Percentiles rank a stretch among this genome's conserved stretches.
Evolutionary conservation across 2,113 vertebrate species (phyloP).

Genomic region (Morphnarchus princeps): DNA sequence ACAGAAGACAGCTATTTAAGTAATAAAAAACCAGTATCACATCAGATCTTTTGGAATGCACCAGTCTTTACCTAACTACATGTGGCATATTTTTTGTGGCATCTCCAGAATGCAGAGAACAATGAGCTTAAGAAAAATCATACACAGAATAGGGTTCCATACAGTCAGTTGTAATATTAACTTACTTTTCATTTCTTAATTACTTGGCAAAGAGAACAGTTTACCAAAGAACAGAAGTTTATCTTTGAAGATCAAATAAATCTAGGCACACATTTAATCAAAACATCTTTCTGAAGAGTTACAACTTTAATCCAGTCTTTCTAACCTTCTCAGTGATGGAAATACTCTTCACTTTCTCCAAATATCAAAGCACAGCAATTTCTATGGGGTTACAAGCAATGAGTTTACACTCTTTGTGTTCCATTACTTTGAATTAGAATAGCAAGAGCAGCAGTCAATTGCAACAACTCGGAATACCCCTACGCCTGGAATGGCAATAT

Average conservation of each 20-base stretch:
- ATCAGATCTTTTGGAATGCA: not conserved
- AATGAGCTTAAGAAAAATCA: not conserved
- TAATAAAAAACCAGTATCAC: not conserved
- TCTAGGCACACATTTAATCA: not conserved
- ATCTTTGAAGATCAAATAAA: conserved; percentile 37
- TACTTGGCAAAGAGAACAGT: not conserved
- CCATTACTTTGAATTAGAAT: not conserved
- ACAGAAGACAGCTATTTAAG: not conserved
- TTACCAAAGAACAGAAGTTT: not conserved
- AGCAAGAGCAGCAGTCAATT: not conserved
- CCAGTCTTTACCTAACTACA: not conserved
- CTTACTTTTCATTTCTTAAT: conserved; percentile 7
- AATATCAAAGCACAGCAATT: conserved; percentile 40
- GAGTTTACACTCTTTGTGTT: not conserved
- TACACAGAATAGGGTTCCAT: not conserved
- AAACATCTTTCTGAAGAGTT: conserved; percentile 32
- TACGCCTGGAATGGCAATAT: not conserved
- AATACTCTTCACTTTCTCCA: conserved; percentile 38
- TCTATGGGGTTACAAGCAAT: not conserved
- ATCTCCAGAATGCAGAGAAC: not conserved
- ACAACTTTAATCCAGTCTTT: conserved; percentile 34
- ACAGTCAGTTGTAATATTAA: not conserved
- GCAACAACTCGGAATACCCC: not conserved
- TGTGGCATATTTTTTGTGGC: not conserved
- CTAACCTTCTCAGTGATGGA: not conserved